These are phyloP conservation scores for Porites rus DNA, from an alignment of 92 coral and sea anemone species.

Conservation along the genomic window DNA sequence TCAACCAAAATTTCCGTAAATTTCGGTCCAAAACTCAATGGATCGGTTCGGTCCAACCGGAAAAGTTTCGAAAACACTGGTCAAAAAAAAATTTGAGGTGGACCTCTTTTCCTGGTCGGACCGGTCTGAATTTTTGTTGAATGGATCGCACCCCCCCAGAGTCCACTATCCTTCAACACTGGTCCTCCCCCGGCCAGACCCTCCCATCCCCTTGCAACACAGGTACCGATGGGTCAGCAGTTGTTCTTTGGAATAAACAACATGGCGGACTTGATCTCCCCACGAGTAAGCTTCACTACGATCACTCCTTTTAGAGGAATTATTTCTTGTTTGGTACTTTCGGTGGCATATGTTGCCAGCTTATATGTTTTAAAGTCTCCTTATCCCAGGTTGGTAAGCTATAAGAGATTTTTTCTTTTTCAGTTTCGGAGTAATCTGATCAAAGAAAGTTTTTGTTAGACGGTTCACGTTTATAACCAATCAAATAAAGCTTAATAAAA, in stretches of 20 bases:
- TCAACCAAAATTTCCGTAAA: no score
- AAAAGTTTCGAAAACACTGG: no score
- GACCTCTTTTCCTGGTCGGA: no score
- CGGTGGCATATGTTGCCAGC: constrained; percentile 89
- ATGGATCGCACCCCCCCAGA: no score
- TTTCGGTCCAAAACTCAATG: no score
- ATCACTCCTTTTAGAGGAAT: constrained; percentile 83
- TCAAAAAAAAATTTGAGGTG: no score
- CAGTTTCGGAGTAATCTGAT: not conserved
- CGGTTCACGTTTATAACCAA: no score
- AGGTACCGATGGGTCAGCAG: constrained; percentile 50
- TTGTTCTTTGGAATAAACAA: constrained; percentile 37
- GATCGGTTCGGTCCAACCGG: no score
- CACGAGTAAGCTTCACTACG: constrained; percentile 79
- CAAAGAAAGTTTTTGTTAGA: no score
- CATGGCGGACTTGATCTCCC: constrained; percentile 74
- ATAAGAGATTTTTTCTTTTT: not conserved
- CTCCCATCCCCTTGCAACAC: constrained; percentile 9
- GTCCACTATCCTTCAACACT: no score
- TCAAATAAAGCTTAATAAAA: no score
- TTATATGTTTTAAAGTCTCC: constrained; percentile 91
- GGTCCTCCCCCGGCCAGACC: not conserved
- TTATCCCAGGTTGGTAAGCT: constrained; percentile 78
- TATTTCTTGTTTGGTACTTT: constrained; percentile 86
- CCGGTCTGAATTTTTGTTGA: no score